Evolutionary conservation across 2,888 invertebrate genomes (phyloP), one percentile per base, ranked within the genome.

Genomic region (Thymelicus sylvestris): DNA sequence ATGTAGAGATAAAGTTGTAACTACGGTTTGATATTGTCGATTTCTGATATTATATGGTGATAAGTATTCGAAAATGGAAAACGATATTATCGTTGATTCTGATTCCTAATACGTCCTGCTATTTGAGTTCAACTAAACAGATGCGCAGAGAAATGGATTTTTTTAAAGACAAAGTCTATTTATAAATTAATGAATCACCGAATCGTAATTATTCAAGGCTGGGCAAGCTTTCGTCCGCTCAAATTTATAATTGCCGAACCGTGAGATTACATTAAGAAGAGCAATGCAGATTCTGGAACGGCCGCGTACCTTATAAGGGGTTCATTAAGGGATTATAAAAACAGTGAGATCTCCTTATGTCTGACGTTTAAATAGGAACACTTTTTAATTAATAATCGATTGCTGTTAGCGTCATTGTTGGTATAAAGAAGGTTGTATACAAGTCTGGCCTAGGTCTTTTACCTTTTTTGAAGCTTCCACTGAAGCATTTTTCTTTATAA

Each of bases 221-320:
- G 78, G 80, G 79, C 81, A 69, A 69, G 50, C 57, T 63, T 60
- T 64, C 19, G 19, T 55, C 50, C 64, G 41, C 73, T 59, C 72
- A 73, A 76, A 74, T 75, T 74, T 72, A 74, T 71, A 76, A 74
- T 69, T 71, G 72, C 73, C 61, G 12, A 52, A 6, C 77, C 80
- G 76, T 77, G 80, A 80, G 84, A 85, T 85, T 83, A 83, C 81
- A 80, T 82, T 83, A 83, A 77, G 78, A 80, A 78, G 80, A 85
- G 88, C 86, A 85, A 89, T 90, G 88, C 85, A 90, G 85, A 90
- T 89, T 88, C 90, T 88, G 90, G 87, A 89, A 84, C 86, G 85
- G 79, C 80, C 82, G 77, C 75, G 69, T 76, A 72, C 71, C 91
- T 74, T 88, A 82, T 90, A 90, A 82, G 93, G 92, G 77, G 86